Evolutionary conservation across 2,888 invertebrate genomes (phyloP).

Genomic region (Merodon equestris): DNA sequence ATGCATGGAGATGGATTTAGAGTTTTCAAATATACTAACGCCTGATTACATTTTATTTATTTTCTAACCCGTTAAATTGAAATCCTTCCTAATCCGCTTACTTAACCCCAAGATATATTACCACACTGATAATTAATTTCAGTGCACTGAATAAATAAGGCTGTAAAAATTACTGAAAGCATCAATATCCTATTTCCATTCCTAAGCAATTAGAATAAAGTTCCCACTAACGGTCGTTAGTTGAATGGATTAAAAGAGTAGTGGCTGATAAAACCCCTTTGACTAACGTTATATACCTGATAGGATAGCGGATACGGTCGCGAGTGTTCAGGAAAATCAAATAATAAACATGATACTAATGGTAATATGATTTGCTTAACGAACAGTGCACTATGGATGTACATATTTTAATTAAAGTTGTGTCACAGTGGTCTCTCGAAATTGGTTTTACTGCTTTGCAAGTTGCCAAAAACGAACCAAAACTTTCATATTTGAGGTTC

Average conservation of each 20-base stretch:
- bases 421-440: conserved; percentile 3
- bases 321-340: conserved; percentile 2
- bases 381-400: conserved; percentile 5
- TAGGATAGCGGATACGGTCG: background rate
- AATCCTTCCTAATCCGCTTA: no score
- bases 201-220: conserved; percentile 2
- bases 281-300: background rate
- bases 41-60: no score
- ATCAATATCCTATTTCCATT: no score
- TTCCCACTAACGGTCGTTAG: background rate
- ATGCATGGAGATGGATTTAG: no score
- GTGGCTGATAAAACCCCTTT: no score
- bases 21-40: no score
- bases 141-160: no score
- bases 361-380: conserved; percentile 41
- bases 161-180: no score
- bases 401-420: conserved; percentile 38
- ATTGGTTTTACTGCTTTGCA: background rate
- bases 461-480: conserved; percentile 14
- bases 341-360: conserved; percentile 25
- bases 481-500: conserved; percentile 39
- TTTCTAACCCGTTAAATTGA: no score
- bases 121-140: no score
- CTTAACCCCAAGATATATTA: no score
- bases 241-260: no score